Conservation (phyloP, 1,140 invertebrate genomes). For the Agraylea sexmaculata region DNA sequence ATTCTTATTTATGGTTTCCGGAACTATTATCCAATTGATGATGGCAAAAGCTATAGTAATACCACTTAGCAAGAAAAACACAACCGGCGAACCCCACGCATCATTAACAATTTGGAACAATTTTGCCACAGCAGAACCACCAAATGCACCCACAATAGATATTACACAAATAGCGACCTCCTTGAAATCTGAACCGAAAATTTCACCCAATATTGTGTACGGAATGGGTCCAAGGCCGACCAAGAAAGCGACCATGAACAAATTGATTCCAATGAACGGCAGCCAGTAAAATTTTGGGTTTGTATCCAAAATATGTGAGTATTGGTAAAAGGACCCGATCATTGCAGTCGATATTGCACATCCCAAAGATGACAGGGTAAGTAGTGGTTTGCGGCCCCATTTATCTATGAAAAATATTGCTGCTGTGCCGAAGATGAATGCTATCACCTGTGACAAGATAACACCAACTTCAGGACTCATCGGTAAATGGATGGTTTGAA, state of each 20-base stretch:
- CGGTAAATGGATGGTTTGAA: not conserved
- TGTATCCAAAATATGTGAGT: constrained; percentile 15
- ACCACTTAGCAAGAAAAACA: constrained; percentile 12
- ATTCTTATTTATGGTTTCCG: constrained; percentile 20
- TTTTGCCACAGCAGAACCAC: constrained; percentile 14
- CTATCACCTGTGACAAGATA: not conserved
- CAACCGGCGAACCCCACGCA: constrained; percentile 7
- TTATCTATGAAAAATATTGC: not conserved
- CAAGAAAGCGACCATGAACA: constrained; percentile 30
- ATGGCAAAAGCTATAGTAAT: constrained; percentile 9
- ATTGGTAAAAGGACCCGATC: constrained; percentile 23
- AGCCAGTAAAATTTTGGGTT: constrained; percentile 24
- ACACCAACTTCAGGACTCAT: not conserved
- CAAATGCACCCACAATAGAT: constrained; percentile 28
- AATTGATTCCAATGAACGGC: constrained; percentile 16
- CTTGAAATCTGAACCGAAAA: constrained; percentile 46
- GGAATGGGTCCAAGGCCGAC: constrained; percentile 51
- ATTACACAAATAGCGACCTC: constrained; percentile 45
- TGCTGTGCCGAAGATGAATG: not conserved
- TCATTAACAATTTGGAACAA: constrained; percentile 20
- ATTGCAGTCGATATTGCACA: constrained; percentile 23
- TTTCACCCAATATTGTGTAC: constrained; percentile 51
- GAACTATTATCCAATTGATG: constrained; percentile 11
- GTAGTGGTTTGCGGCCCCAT: not conserved
- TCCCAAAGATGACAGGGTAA: constrained; percentile 25